Conservation (phyloP, 2,113 vertebrate genomes). For the Pangasianodon hypophthalmus region DNA sequence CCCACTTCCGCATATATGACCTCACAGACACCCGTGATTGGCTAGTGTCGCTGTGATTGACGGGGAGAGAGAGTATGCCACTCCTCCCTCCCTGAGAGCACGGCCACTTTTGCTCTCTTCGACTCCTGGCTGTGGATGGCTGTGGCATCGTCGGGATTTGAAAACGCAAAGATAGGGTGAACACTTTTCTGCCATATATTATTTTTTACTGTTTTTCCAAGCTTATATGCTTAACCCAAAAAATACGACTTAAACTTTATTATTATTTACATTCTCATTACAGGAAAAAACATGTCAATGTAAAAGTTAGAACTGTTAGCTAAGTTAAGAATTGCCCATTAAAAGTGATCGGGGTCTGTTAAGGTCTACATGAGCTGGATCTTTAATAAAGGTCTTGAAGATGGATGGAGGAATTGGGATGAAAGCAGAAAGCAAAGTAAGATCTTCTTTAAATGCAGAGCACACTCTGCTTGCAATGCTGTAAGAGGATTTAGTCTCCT, state of each 20-base stretch:
- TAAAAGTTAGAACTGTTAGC: not conserved
- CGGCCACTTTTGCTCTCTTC: not conserved
- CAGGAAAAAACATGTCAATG: not conserved
- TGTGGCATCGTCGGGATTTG: not conserved
- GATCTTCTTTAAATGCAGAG: conserved; percentile 40
- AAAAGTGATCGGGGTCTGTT: not conserved
- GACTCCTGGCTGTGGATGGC: not conserved
- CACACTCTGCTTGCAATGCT: conserved; percentile 26
- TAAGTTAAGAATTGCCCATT: not conserved
- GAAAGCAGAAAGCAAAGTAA: conserved; percentile 31
- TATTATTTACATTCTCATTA: not conserved
- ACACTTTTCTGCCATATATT: not conserved
- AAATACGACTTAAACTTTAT: not conserved
- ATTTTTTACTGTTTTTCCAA: not conserved
- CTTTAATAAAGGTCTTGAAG: conserved; percentile 25
- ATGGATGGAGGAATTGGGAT: conserved; percentile 22
- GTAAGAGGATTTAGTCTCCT: conserved; percentile 41
- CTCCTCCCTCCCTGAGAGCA: not conserved
- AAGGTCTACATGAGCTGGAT: conserved; percentile 10
- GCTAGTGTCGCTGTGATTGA: not conserved
- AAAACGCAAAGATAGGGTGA: not conserved
- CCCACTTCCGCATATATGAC: too few species aligned
- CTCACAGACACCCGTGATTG: too few species aligned
- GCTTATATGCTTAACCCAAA: not conserved
- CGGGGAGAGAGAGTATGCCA: not conserved